Conservation (phyloP, 2,797 vertebrate genomes). For the Nannoperca obscura region DNA sequence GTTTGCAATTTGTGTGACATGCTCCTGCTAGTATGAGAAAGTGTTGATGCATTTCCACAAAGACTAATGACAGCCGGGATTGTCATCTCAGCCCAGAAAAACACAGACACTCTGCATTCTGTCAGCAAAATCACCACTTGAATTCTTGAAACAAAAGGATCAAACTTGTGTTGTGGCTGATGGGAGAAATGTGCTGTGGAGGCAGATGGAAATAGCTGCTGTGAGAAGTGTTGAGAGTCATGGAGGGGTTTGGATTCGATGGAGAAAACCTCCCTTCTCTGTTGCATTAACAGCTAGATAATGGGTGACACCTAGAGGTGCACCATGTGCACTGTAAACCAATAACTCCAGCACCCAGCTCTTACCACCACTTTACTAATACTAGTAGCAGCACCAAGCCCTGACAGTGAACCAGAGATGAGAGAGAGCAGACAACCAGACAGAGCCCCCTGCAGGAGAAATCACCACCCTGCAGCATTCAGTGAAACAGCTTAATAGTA, state of each 20-base stretch:
- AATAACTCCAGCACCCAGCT: constrained; percentile 23
- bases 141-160: constrained; percentile 38
- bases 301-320: constrained; percentile 76
- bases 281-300: constrained; percentile 47
- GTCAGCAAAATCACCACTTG: constrained; percentile 16
- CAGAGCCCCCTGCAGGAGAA: constrained; percentile 72
- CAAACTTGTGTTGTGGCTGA: constrained; percentile 18
- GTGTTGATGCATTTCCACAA: constrained; percentile 24
- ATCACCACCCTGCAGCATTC: constrained; percentile 36
- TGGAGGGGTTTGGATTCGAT: constrained; percentile 1
- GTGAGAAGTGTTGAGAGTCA: constrained; percentile 6
- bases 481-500: neutral
- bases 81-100: constrained; percentile 26
- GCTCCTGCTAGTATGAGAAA: neutral
- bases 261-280: neutral
- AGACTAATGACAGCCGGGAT: constrained; percentile 14
- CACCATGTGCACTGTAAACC: constrained; percentile 52
- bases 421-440: constrained; percentile 44
- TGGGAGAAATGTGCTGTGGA: constrained; percentile 38
- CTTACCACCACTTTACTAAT: constrained; percentile 11
- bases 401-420: neutral
- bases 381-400: constrained; percentile 6
- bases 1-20: constrained; percentile 3
- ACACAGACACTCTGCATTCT: constrained; percentile 7
- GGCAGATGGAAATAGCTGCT: constrained; percentile 34